These are phyloP conservation scores for Madoqua kirkii DNA, from an alignment of 2,113 vertebrate genomes.

Conservation along the genomic window DNA sequence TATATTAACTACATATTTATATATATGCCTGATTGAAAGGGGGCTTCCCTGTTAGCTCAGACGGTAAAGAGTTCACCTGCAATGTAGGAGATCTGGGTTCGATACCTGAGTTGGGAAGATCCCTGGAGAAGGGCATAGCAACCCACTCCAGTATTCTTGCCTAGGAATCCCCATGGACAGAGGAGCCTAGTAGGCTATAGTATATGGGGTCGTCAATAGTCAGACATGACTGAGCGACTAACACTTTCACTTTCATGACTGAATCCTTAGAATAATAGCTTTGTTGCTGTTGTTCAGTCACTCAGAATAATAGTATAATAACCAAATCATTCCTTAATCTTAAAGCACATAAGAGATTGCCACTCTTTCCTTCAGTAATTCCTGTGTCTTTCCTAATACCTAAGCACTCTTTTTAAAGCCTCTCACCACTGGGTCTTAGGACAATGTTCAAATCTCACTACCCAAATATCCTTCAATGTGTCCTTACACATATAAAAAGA, in stretches of 20 bases:
- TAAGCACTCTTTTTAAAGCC: background rate
- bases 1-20: background rate
- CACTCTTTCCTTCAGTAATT: background rate
- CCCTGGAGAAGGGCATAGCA: background rate
- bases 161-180: background rate
- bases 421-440: background rate
- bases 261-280: background rate
- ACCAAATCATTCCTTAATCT: background rate
- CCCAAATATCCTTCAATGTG: background rate
- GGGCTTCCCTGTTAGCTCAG: background rate
- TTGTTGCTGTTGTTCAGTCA: background rate
- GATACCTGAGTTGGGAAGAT: background rate
- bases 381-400: background rate
- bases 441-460: background rate
- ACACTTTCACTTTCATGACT: background rate
- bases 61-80: background rate
- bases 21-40: background rate
- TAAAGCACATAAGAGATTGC: background rate
- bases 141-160: background rate
- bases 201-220: background rate
- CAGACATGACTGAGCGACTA: background rate
- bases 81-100: background rate
- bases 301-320: background rate
- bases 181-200: fast-evolving
- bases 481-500: background rate